Evolutionary conservation across 2,888 invertebrate species (phyloP), one percentile per base, ranked within the genome.

Genomic region (Trichogramma evanescens): DNA sequence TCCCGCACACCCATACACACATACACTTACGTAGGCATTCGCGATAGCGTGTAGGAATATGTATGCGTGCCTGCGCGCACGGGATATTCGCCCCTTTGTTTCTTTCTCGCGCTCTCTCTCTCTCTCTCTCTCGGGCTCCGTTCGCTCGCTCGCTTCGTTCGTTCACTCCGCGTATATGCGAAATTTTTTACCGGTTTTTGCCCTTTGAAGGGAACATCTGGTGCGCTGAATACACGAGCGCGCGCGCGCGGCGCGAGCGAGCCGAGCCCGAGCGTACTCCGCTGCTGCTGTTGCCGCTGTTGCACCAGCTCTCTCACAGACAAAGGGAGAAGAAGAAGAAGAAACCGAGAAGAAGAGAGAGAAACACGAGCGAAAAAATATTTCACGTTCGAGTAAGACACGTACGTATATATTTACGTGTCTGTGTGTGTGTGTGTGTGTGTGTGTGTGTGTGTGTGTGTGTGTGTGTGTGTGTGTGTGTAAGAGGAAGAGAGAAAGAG

Each of bases 181-280:
- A 55, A 58, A 9, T 45, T 55, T 62, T 55, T 62, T 62, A 62
- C 62, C 62, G 58, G 62, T 62, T 62, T 45, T 62, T 45, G 55
- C 55, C 53, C 58, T 55, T 62, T 58, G 54, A 55, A 8, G 45
- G 50, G 50, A 62, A 62, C 62, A 62, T 62, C 59, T 62, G 62
- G 62, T 62, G 56, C 26, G 56, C 62, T 59, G 50, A 6, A 55
- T 45, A 50, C 46, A 40, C 58, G 54, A 40, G 56, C 62, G 56
- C 50, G 58, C 51, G 50, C 42, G 49, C n/a, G 46, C 45, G 13
- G 42, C 51, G 45, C 26, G 44, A 38, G 40, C 3, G 44, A 44
- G 8, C 44, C 44, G 8, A 26, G 26, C 26, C 26, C 26, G 26
- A 26, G 26, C 44, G 44, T 6, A 26, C 26, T 26, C 26, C 8